Evolutionary conservation across 2,888 invertebrate species (phyloP).

Genomic region (Halocaridina rubra): DNA sequence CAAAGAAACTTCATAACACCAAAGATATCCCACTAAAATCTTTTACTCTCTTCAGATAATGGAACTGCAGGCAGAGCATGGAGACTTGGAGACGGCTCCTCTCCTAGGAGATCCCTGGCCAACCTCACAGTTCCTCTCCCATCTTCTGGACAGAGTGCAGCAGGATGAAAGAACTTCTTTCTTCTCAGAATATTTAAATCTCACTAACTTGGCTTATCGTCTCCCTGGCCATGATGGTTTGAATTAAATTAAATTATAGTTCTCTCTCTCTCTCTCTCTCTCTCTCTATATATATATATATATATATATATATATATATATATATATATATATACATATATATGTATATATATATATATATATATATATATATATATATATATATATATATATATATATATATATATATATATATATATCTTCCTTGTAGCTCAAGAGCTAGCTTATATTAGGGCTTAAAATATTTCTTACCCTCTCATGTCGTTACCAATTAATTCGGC

Average conservation of each 20-base stretch:
- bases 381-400: too few species aligned
- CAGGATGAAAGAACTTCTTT: conserved; percentile 72
- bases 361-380: too few species aligned
- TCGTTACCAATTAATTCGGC: too few species aligned
- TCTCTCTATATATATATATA: too few species aligned
- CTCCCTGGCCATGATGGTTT: conserved; percentile 48
- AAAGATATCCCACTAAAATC: neutral
- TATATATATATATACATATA: too few species aligned
- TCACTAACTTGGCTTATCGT: conserved; percentile 50
- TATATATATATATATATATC: neutral
- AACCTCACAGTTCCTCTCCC: conserved; percentile 66
- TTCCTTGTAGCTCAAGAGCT: neutral
- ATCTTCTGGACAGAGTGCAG: conserved; percentile 74
- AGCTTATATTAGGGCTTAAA: neutral
- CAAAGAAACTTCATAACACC: neutral
- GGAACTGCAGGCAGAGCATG: conserved; percentile 75
- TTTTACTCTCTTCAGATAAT: conserved; percentile 37
- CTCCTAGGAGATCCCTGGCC: conserved; percentile 69
- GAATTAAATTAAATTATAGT: neutral
- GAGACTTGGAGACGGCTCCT: conserved; percentile 77
- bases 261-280: too few species aligned
- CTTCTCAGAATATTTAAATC: conserved; percentile 52
- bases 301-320: neutral
- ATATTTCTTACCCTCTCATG: too few species aligned
- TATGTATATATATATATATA: too few species aligned